phyloP scores from a whole-genome alignment of 2,797 vertebrate genomes.

The Prunella strophiata region DNA sequence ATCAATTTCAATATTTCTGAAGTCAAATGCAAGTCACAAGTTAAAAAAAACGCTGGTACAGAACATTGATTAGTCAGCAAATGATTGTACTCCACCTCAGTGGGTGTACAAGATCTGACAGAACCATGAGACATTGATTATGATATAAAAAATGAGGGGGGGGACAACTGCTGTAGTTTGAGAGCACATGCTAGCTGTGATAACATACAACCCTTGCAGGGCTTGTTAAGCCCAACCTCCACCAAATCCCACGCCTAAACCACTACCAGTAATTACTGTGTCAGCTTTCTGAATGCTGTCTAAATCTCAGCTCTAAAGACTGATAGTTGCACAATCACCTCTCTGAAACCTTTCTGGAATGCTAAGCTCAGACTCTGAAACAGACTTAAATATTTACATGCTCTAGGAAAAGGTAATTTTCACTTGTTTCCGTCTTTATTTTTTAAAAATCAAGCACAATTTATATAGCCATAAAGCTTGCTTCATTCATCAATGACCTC shows the following conservation, averaged over 20 bases:
- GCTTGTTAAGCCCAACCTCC: constrained; percentile 75
- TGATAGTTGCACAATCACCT: constrained; percentile 73
- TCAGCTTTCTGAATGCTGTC: constrained; percentile 68
- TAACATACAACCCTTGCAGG: constrained; percentile 67
- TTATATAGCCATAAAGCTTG: constrained; percentile 40
- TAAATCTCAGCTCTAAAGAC: constrained; percentile 76
- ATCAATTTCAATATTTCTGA: neutral
- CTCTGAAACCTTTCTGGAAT: constrained; percentile 72
- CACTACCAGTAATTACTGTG: constrained; percentile 65
- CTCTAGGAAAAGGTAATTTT: constrained; percentile 69
- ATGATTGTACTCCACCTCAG: neutral
- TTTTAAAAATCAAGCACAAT: constrained; percentile 55
- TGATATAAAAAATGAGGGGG: constrained; percentile 14
- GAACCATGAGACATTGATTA: constrained; percentile 23
- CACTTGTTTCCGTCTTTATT: constrained; percentile 61
- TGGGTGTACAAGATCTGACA: neutral
- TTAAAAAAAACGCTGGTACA: neutral
- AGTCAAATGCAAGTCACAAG: neutral
- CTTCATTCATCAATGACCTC: constrained; percentile 59
- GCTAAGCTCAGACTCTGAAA: constrained; percentile 70
- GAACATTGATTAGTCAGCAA: constrained; percentile 2
- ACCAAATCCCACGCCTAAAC: constrained; percentile 74
- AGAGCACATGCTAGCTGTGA: constrained; percentile 47
- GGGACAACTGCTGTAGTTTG: neutral
- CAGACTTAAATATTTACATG: constrained; percentile 69